Evolutionary conservation across 2,888 invertebrate genomes (phyloP).

Genomic region (Icerya purchasi): DNA sequence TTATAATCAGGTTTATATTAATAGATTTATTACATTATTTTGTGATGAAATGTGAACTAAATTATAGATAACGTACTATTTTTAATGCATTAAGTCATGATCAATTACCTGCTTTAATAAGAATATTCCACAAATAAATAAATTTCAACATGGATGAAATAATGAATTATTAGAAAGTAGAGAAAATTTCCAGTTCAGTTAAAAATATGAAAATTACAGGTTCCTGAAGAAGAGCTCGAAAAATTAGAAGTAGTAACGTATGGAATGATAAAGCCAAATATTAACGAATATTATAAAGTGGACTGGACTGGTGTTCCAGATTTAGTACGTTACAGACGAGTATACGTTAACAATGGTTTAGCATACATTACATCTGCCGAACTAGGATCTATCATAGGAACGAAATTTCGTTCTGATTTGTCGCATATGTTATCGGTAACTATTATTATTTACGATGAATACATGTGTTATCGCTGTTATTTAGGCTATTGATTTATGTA

Average conservation of each 20-base stretch:
- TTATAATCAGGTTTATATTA: conserved; percentile 25
- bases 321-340: conserved; percentile 52
- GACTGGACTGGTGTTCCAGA: conserved; percentile 71
- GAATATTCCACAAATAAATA: too few relatives aligned
- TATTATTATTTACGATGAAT: too few relatives aligned
- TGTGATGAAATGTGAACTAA: not conserved
- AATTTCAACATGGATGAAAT: too few relatives aligned
- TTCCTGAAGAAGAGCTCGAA: conserved; percentile 27
- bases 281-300: conserved; percentile 55
- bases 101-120: too few relatives aligned
- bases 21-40: not conserved
- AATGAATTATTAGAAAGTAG: too few relatives aligned
- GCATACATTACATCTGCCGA: conserved; percentile 75
- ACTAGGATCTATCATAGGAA: conserved; percentile 58
- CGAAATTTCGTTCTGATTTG: conserved; percentile 48
- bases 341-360: conserved; percentile 55
- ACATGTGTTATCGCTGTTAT: too few relatives aligned
- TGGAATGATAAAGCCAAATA: conserved; percentile 36
- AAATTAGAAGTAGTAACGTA: conserved; percentile 36
- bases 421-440: conserved; percentile 23
- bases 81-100: too few relatives aligned
- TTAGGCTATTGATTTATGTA: too few relatives aligned
- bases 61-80: too few relatives aligned
- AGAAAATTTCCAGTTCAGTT: too few relatives aligned
- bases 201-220: not conserved